phyloP scores from a whole-genome alignment of 2,888 invertebrate genomes.

The Euplexia lucipara region DNA sequence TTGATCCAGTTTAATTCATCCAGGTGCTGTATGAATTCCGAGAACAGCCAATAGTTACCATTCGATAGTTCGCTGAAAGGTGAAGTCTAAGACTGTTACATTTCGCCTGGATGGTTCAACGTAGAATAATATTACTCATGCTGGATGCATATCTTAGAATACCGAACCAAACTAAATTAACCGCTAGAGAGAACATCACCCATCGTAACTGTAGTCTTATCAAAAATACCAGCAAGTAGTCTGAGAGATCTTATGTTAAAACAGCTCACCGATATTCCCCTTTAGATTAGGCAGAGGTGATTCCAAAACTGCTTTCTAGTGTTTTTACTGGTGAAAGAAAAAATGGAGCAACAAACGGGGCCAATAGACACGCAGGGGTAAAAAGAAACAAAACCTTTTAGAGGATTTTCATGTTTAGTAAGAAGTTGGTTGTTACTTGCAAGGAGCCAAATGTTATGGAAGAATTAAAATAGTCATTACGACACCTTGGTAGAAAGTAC shows the following conservation, averaged over 20 bases:
- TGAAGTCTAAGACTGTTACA: background rate
- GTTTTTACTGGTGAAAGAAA: no score
- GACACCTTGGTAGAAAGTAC: no score
- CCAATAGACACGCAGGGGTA: no score
- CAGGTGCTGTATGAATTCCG: background rate
- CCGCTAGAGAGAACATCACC: slow-evolving; percentile 1
- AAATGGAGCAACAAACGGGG: no score
- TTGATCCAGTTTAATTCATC: background rate
- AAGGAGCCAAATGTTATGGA: no score
- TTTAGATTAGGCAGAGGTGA: no score
- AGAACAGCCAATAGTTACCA: slow-evolving; percentile 6
- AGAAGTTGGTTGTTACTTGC: no score
- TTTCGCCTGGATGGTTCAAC: slow-evolving; percentile 15
- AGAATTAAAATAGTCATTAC: no score
- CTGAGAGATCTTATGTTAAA: no score
- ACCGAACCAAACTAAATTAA: slow-evolving; percentile 31
- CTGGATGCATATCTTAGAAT: slow-evolving; percentile 11
- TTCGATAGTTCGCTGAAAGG: background rate
- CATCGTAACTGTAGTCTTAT: background rate
- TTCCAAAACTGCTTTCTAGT: no score
- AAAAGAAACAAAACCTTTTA: no score
- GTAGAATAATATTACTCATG: slow-evolving; percentile 30
- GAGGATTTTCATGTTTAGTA: no score
- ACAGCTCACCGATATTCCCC: background rate
- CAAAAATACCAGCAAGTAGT: background rate